These are phyloP conservation scores for Drosophila ohnishii DNA, from an alignment of 1,140 invertebrate genomes.

Conservation along the genomic window DNA sequence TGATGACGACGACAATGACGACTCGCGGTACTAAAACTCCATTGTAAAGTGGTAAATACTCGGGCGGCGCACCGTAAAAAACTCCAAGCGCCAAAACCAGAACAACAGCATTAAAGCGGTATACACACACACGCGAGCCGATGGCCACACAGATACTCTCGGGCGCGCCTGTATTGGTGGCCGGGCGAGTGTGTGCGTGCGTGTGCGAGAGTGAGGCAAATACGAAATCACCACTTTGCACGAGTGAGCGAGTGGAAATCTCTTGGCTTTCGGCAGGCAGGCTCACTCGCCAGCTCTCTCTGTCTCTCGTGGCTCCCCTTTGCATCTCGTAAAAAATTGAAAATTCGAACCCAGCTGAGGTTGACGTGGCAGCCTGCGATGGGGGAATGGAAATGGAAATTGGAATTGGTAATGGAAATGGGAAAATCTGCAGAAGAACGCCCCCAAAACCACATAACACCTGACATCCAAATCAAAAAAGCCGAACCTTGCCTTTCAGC, in stretches of 20 bases:
- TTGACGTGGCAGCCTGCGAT: conserved; percentile 27
- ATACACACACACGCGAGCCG: conserved; percentile 34
- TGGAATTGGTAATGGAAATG: conserved; percentile 16
- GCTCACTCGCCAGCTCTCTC: conserved; percentile 38
- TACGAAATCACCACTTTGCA: conserved; percentile 77
- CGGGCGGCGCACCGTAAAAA: conserved; percentile 80
- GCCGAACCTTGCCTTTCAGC: neutral
- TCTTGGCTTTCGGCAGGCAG: conserved; percentile 61
- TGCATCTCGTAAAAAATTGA: conserved; percentile 33
- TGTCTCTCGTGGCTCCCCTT: conserved; percentile 48
- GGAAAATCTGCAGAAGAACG: conserved; percentile 15
- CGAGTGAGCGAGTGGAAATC: conserved; percentile 64
- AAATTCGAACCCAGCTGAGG: conserved; percentile 48
- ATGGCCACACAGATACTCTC: conserved; percentile 18
- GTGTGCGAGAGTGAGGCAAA: conserved; percentile 59
- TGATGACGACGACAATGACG: conserved; percentile 81
- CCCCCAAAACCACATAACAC: conserved; percentile 13
- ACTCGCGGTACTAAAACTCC: conserved; percentile 80
- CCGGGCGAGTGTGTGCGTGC: conserved; percentile 3
- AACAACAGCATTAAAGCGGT: conserved; percentile 73
- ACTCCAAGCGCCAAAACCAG: conserved; percentile 80
- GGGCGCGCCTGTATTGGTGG: conserved; percentile 17
- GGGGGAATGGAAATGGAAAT: conserved; percentile 11
- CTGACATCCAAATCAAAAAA: conserved; percentile 27
- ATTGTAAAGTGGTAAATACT: conserved; percentile 82